Percentiles rank a stretch among this genome's conserved stretches.
Conservation (phyloP, 2,888 invertebrate species). For the Dimorphilus gyrociliatus region DNA sequence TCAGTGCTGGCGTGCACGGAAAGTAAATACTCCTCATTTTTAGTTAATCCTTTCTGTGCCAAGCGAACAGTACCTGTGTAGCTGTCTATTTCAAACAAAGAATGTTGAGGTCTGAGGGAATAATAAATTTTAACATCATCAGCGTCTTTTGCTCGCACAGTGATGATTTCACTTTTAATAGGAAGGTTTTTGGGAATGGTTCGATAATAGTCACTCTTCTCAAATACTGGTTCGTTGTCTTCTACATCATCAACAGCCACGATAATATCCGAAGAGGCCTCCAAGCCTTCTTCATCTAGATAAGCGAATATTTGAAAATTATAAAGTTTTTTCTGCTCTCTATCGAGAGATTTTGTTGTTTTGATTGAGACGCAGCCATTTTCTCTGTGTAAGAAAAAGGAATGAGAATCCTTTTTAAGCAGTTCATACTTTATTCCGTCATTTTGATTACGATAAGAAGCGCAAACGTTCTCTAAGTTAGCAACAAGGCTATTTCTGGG, state of each 20-base stretch:
- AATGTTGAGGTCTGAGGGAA: conserved; percentile 6
- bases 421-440: conserved; percentile 6
- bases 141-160: conserved; percentile 7
- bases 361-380: conserved; percentile 10
- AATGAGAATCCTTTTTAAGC: conserved; percentile 4
- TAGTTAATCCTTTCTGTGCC: no score
- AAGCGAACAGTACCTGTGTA: no score
- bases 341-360: conserved; percentile 50
- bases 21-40: no score
- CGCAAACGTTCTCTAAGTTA: conserved; percentile 8
- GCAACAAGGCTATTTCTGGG: conserved; percentile 5
- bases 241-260: conserved; percentile 8
- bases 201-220: conserved; percentile 5
- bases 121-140: conserved; percentile 7
- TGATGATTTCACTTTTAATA: conserved; percentile 4
- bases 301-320: conserved; percentile 47
- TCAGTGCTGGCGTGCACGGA: no score
- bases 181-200: conserved; percentile 7
- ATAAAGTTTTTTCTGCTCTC: conserved; percentile 56
- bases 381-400: no score
- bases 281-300: conserved; percentile 46
- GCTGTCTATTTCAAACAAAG: conserved; percentile 7
- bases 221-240: conserved; percentile 9
- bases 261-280: conserved; percentile 41
- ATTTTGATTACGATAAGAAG: conserved; percentile 1